Evolutionary conservation across 1,140 invertebrate species (phyloP).

Genomic region (Ylistrum balloti): DNA sequence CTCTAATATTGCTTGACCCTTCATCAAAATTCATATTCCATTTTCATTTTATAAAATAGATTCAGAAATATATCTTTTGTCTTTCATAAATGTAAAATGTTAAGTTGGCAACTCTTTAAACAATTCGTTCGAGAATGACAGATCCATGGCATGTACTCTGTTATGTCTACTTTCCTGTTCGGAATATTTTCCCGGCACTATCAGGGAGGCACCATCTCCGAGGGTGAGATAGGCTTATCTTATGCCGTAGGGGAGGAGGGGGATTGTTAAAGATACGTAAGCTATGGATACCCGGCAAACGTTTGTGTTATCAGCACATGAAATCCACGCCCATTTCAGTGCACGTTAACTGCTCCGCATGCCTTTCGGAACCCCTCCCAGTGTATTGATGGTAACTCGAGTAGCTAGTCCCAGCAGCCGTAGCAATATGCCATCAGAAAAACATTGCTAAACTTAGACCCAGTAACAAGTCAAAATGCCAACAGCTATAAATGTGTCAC

Average conservation of each 20-base stretch:
- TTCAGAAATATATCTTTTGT: neutral
- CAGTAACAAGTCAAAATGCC: slow-evolving; percentile 25
- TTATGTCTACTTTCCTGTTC: slow-evolving; percentile 25
- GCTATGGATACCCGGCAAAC: slow-evolving; percentile 30
- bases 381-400: slow-evolving; percentile 8
- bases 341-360: neutral
- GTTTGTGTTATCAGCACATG: slow-evolving; percentile 11
- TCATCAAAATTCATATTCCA: too few relatives aligned
- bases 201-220: slow-evolving; percentile 36
- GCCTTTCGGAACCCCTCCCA: slow-evolving; percentile 22
- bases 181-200: neutral
- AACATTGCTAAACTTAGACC: slow-evolving; percentile 29
- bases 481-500: slow-evolving; percentile 18
- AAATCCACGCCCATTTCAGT: slow-evolving; percentile 18
- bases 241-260: neutral
- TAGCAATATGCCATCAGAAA: slow-evolving; percentile 19
- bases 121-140: neutral
- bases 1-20: too few relatives aligned
- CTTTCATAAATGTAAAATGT: too few relatives aligned
- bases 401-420: slow-evolving; percentile 17
- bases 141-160: neutral
- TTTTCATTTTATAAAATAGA: too few relatives aligned
- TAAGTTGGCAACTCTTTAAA: neutral
- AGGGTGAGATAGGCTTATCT: slow-evolving; percentile 32
- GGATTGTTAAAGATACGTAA: neutral